Conservation (phyloP, 2,113 vertebrate genomes). For the Plotosus lineatus region DNA sequence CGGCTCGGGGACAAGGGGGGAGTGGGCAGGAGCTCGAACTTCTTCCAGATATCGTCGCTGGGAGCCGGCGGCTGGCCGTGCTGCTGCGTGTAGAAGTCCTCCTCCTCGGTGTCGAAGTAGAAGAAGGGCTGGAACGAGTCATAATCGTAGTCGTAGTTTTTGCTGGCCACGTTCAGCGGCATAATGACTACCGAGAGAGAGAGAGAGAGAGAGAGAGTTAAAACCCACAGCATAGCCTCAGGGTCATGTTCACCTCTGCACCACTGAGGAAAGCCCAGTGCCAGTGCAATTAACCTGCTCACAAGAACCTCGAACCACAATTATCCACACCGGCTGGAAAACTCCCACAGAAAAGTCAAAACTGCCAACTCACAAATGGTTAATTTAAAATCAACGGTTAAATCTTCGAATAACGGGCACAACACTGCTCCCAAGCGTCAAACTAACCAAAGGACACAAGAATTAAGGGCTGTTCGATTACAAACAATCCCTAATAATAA, state of each 20-base stretch:
- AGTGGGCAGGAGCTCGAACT: conserved; percentile 84
- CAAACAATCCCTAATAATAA: too few species aligned
- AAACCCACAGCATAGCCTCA: not conserved
- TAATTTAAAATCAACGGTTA: too few species aligned
- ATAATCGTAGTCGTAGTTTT: conserved; percentile 69
- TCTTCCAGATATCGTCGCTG: conserved; percentile 90
- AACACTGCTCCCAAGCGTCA: too few species aligned
- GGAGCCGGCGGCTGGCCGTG: conserved; percentile 80
- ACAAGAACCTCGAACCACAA: too few species aligned
- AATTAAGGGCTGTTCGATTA: too few species aligned
- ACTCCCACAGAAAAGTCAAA: not conserved
- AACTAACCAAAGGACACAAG: too few species aligned
- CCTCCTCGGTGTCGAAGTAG: conserved; percentile 81
- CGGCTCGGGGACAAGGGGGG: conserved; percentile 83
- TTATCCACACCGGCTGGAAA: too few species aligned
- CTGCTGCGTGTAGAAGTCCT: conserved; percentile 81
- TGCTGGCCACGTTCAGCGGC: conserved; percentile 53
- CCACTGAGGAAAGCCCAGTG: not conserved
- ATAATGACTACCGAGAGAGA: conserved; percentile 40
- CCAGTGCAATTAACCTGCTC: too few species aligned
- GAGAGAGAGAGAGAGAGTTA: not conserved
- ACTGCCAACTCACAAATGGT: too few species aligned
- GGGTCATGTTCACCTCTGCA: not conserved
- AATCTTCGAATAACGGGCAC: too few species aligned
- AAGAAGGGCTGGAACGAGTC: conserved; percentile 84